Percentiles rank a stretch among this genome's conserved stretches.
Evolutionary conservation across 2,888 invertebrate species (phyloP).

Genomic region (Zeuzera pyrina): DNA sequence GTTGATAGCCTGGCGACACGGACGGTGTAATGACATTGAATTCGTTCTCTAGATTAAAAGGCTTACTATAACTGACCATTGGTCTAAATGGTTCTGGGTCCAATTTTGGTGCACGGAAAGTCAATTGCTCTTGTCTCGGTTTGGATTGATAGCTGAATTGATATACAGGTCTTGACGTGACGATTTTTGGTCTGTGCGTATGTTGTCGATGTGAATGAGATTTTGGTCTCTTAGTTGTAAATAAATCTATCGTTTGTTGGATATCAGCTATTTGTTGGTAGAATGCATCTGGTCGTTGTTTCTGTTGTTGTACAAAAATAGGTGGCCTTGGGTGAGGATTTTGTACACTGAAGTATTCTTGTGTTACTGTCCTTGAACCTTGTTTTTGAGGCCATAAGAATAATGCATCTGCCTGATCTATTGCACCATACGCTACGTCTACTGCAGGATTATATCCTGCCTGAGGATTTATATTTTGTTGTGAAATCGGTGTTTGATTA

Average conservation of each 20-base stretch:
- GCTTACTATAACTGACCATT: conserved; percentile 74
- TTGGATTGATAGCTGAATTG: conserved; percentile 82
- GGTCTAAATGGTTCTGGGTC: conserved; percentile 77
- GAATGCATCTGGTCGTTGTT: conserved; percentile 68
- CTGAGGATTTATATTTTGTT: conserved; percentile 43
- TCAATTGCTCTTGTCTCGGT: conserved; percentile 53
- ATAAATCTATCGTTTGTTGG: conserved; percentile 77
- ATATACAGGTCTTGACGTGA: conserved; percentile 76
- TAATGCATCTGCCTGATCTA: conserved; percentile 58
- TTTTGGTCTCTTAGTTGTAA: conserved; percentile 72
- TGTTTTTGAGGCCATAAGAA: conserved; percentile 68
- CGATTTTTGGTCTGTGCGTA: conserved; percentile 62
- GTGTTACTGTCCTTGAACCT: conserved; percentile 62
- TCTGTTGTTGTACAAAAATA: conserved; percentile 47
- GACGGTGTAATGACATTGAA: conserved; percentile 58
- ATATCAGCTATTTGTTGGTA: conserved; percentile 78
- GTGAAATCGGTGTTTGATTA: conserved; percentile 28
- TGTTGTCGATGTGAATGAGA: conserved; percentile 48
- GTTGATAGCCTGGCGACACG: conserved; percentile 51
- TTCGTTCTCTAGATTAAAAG: conserved; percentile 56
- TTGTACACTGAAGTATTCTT: conserved; percentile 68
- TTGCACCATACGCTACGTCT: conserved; percentile 58
- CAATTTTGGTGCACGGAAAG: conserved; percentile 65
- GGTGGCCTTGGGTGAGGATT: conserved; percentile 52
- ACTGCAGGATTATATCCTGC: conserved; percentile 46